phyloP scores from a whole-genome alignment of 2,888 invertebrate species.

The Entomobrya multifasciata region DNA sequence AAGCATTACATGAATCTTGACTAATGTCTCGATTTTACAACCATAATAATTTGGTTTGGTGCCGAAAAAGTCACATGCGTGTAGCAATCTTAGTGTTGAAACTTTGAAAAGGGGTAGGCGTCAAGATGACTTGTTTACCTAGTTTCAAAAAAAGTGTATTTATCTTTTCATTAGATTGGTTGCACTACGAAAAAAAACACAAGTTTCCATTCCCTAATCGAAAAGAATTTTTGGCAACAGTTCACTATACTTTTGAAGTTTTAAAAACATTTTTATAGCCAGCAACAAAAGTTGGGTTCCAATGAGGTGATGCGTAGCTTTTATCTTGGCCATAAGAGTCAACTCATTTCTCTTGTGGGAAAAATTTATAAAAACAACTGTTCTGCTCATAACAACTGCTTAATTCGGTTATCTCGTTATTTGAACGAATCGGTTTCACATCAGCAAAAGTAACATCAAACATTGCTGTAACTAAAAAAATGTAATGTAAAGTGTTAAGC shows the following conservation, averaged over 20 bases:
- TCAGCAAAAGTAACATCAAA: not conserved
- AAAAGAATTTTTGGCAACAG: slow-evolving; percentile 37
- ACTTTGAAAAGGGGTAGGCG: slow-evolving; percentile 41
- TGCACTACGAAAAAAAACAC: not conserved
- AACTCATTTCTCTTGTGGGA: not conserved
- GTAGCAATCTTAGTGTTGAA: not conserved
- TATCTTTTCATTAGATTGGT: not conserved
- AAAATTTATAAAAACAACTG: slow-evolving; percentile 6
- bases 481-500: not conserved
- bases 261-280: slow-evolving; percentile 13
- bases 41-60: not conserved
- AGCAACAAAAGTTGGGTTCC: not conserved
- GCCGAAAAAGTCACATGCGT: slow-evolving; percentile 27
- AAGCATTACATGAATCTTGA: slow-evolving; percentile 2
- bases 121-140: slow-evolving; percentile 51
- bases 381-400: slow-evolving; percentile 3
- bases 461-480: too few relatives aligned
- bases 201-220: not conserved
- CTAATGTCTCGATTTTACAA: too few relatives aligned
- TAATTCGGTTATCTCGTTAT: slow-evolving; percentile 1
- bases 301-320: not conserved
- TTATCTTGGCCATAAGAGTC: slow-evolving; percentile 13
- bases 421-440: not conserved
- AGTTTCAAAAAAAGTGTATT: slow-evolving; percentile 32
- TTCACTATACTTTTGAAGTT: not conserved